Percentiles rank a stretch among this genome's conserved stretches.
Conservation (phyloP, 2,888 invertebrate genomes). For the Yponomeuta malinellus region DNA sequence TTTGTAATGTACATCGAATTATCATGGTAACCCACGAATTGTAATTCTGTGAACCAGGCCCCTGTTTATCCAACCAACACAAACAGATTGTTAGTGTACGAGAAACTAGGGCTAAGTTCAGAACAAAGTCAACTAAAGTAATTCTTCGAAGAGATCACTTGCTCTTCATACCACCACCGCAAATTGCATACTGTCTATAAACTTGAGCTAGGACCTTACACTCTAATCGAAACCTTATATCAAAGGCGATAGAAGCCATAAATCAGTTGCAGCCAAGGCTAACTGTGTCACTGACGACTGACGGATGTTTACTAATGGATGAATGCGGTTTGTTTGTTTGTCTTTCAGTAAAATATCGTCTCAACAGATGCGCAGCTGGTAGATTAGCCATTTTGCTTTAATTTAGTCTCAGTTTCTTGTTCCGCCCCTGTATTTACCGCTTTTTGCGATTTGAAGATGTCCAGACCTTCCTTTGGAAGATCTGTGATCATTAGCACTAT, state of each 20-base stretch:
- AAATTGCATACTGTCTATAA: not conserved
- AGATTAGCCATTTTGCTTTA: not conserved
- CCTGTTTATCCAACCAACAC: too few relatives aligned
- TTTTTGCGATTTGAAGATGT: too few relatives aligned
- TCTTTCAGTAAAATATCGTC: not conserved
- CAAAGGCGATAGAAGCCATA: not conserved
- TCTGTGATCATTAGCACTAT: too few relatives aligned
- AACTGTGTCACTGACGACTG: not conserved
- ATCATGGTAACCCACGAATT: too few relatives aligned
- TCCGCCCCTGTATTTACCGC: too few relatives aligned
- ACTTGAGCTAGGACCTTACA: not conserved
- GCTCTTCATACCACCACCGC: not conserved
- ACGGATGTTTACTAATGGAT: conserved; percentile 1
- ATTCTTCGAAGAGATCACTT: not conserved
- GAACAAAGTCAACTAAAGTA: too few relatives aligned
- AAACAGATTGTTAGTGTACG: too few relatives aligned
- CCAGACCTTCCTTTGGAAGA: too few relatives aligned
- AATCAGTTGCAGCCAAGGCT: not conserved
- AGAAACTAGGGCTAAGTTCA: too few relatives aligned
- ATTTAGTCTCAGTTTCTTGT: not conserved
- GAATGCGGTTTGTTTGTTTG: not conserved
- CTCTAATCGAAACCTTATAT: not conserved
- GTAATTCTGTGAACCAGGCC: too few relatives aligned
- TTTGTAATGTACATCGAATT: too few relatives aligned
- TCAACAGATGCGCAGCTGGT: not conserved